Evolutionary conservation across 2,888 invertebrate species (phyloP).

Genomic region (Theodoxus fluviatilis): DNA sequence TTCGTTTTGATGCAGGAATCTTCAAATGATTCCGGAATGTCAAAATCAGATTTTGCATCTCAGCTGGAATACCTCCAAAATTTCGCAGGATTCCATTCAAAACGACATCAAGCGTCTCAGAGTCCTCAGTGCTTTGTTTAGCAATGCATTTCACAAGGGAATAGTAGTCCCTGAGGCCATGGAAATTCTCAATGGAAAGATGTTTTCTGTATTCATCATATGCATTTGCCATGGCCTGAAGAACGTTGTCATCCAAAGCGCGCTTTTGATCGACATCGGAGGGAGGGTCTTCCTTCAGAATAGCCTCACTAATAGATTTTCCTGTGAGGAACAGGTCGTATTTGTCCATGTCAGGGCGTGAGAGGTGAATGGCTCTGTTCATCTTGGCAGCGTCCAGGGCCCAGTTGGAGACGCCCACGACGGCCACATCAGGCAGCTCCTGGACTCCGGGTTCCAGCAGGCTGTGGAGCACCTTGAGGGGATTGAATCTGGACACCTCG

Average conservation of each 20-base stretch:
- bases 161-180: conserved; percentile 34
- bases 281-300: background rate
- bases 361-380: conserved; percentile 38
- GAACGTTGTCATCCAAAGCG: conserved; percentile 16
- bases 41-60: background rate
- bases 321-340: conserved; percentile 29
- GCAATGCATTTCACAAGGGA: conserved; percentile 31
- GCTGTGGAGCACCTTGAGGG: conserved; percentile 37
- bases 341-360: conserved; percentile 31
- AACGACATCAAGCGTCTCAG: no score
- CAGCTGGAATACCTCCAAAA: conserved; percentile 29
- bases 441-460: conserved; percentile 29
- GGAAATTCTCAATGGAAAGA: conserved; percentile 27
- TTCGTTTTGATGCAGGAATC: background rate
- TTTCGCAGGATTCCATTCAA: conserved; percentile 30
- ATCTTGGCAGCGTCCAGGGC: conserved; percentile 40
- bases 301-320: conserved; percentile 22
- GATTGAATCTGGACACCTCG: conserved; percentile 35
- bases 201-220: conserved; percentile 24
- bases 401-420: conserved; percentile 33
- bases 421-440: conserved; percentile 31
- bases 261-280: no score
- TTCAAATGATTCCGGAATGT: background rate
- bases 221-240: conserved; percentile 25
- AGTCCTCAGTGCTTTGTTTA: no score